These are phyloP conservation scores for Malurus splendens DNA, from an alignment of 2,797 vertebrate species.

Conservation along the genomic window DNA sequence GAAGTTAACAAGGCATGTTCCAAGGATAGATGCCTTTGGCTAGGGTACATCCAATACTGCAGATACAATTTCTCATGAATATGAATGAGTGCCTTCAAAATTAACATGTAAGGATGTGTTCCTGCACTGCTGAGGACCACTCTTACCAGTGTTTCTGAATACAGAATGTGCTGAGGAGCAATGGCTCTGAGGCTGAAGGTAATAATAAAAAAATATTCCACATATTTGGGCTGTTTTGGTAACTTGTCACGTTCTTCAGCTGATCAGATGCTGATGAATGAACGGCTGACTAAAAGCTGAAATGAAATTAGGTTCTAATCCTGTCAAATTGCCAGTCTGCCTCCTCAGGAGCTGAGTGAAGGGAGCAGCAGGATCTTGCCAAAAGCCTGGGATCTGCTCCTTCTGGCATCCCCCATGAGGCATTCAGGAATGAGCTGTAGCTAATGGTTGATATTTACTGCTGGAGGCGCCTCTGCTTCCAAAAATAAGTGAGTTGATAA, in stretches of 20 bases:
- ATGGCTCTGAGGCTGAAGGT: neutral
- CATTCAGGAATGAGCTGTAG: neutral
- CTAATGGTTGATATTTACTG: neutral
- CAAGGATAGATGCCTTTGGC: conserved; percentile 27
- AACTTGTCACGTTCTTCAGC: neutral
- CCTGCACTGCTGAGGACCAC: neutral
- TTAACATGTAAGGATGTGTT: neutral
- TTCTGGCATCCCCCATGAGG: neutral
- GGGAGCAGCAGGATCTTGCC: neutral
- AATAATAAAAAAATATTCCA: neutral
- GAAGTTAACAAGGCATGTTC: conserved; percentile 38
- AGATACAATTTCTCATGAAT: neutral
- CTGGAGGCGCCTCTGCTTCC: neutral
- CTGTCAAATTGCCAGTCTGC: neutral
- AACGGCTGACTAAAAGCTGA: neutral
- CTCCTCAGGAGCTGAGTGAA: neutral
- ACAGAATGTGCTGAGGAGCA: neutral
- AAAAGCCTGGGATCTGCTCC: neutral
- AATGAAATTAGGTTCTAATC: neutral
- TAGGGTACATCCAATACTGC: neutral
- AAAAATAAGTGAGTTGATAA: neutral
- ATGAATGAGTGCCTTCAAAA: neutral
- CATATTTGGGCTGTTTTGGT: neutral
- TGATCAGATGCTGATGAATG: neutral
- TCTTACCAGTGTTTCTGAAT: neutral